Evolutionary conservation across 2,888 invertebrate genomes (phyloP).

Genomic region (Melanchra persicariae): DNA sequence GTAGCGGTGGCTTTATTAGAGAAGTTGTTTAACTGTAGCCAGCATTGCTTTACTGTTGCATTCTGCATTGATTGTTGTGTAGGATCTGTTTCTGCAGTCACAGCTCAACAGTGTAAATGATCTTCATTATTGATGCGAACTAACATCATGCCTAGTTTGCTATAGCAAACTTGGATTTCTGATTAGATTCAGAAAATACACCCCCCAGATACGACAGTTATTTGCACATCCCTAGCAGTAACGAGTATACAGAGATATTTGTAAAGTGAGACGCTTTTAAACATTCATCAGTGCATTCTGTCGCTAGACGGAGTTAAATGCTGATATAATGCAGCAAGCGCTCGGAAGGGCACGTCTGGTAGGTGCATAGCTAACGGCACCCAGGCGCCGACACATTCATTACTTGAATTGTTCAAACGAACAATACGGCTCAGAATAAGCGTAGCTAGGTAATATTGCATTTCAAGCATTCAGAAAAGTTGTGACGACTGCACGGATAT

Average conservation of each 20-base stretch:
- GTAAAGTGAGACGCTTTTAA: slow-evolving; percentile 41
- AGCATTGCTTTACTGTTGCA: slow-evolving; percentile 5
- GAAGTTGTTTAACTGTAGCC: neutral
- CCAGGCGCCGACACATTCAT: slow-evolving; percentile 62
- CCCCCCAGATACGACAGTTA: neutral
- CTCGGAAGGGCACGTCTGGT: slow-evolving; percentile 54
- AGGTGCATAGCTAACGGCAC: slow-evolving; percentile 53
- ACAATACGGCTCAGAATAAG: slow-evolving; percentile 44
- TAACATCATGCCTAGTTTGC: neutral
- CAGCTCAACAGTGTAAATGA: neutral
- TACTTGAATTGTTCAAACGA: slow-evolving; percentile 63
- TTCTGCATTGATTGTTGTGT: slow-evolving; percentile 4
- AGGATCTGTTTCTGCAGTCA: slow-evolving; percentile 10
- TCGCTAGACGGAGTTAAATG: slow-evolving; percentile 56
- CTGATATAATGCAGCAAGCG: slow-evolving; percentile 51
- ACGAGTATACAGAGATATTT: slow-evolving; percentile 5
- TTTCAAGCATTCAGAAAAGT: slow-evolving; percentile 26
- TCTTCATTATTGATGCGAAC: neutral
- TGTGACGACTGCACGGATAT: slow-evolving; percentile 12
- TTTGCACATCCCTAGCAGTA: slow-evolving; percentile 19
- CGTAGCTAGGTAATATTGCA: slow-evolving; percentile 24
- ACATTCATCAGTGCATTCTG: slow-evolving; percentile 47
- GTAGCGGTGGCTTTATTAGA: slow-evolving; percentile 22
- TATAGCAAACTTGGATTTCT: neutral
- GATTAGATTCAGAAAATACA: neutral